Base-by-base conservation (phyloP, 2,797 vertebrate species). In the Tenualosa ilisha region DNA sequence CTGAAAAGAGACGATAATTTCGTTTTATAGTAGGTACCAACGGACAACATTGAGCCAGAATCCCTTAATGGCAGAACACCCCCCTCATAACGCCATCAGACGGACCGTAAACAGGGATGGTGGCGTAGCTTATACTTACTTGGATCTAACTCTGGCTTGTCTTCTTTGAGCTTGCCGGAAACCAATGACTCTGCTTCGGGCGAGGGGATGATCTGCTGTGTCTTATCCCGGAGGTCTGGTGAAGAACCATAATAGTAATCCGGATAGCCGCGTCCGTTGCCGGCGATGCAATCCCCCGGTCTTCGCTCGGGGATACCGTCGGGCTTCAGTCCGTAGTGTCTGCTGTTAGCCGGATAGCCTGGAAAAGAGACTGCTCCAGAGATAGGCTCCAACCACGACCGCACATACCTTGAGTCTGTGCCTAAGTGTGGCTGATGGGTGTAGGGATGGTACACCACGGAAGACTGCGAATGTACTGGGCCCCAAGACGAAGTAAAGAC, bases 321-420 rank as follows among this genome's bases (percentile, higher is more conserved):
- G 86, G 94, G 91, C 81, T 96, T 96, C 79, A 96, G 92, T 49
- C 95, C 96, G 93, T 95, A 96, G 91, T 93, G 96, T 86, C 95
- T 93, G 87, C 94, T 92, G 88, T 93, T 94, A 90, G 94, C 93
- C 86, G 94, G 92, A 90, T 96, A 96, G 89, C 95, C 95, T 88
- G 95, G 94, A 92, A 97, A 96, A 82, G 96, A 95, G 75, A 96
- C 95, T 84, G 95, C 93, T 88, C 95, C 95, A 90, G 95, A 93
- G 90, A 96, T 93, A 88, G 96, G 96, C 87, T 96, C 96, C 92
- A 97, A 89, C 96, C 96, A 97, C 91, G 94, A 94, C 91, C 96
- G 92, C 94, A 96, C 95, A 92, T 96, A 96, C 91, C 95, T 93
- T 90, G 95, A 93, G 90, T 96, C 96, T 87, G 94, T 92, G 88